These are phyloP conservation scores for Quiscalus mexicanus DNA, from an alignment of 2,113 vertebrate species.

Conservation along the genomic window DNA sequence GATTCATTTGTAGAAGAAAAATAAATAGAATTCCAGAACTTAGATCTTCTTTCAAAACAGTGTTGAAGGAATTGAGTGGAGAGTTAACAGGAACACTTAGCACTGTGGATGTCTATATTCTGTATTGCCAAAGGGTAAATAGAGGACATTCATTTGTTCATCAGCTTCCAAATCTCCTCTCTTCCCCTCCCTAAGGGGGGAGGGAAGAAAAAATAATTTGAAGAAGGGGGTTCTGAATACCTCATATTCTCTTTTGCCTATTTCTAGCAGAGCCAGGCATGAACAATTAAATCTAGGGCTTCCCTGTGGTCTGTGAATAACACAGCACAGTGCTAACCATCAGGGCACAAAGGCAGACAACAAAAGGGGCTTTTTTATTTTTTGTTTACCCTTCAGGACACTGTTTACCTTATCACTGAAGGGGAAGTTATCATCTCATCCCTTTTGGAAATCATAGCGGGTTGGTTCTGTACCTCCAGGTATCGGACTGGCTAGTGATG, in stretches of 20 bases:
- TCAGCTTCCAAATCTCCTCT: slow-evolving; percentile 69
- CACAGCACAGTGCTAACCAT: slow-evolving; percentile 70
- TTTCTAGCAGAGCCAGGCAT: slow-evolving; percentile 73
- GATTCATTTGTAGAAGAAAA: slow-evolving; percentile 25
- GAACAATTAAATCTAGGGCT: slow-evolving; percentile 79
- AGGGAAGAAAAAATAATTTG: slow-evolving; percentile 63
- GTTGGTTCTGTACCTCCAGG: slow-evolving; percentile 65
- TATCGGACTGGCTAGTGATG: slow-evolving; percentile 62
- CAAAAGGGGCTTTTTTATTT: slow-evolving; percentile 70
- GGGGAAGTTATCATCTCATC: slow-evolving; percentile 69
- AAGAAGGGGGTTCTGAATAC: slow-evolving; percentile 62
- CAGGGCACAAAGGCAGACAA: slow-evolving; percentile 74
- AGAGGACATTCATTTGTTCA: slow-evolving; percentile 74
- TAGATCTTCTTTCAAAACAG: slow-evolving; percentile 23
- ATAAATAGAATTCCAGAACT: slow-evolving; percentile 30
- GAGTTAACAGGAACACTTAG: slow-evolving; percentile 58
- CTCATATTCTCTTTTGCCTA: slow-evolving; percentile 61
- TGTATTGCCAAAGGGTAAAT: slow-evolving; percentile 77
- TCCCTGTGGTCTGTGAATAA: slow-evolving; percentile 80
- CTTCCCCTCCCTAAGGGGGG: not conserved
- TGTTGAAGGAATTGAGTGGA: slow-evolving; percentile 4
- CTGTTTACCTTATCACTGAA: slow-evolving; percentile 80
- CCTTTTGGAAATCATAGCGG: slow-evolving; percentile 63
- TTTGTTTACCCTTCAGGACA: slow-evolving; percentile 83
- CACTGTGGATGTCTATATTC: slow-evolving; percentile 63